Evolutionary conservation across 2,888 invertebrate genomes (phyloP).

Genomic region (Hydriomena furcata): DNA sequence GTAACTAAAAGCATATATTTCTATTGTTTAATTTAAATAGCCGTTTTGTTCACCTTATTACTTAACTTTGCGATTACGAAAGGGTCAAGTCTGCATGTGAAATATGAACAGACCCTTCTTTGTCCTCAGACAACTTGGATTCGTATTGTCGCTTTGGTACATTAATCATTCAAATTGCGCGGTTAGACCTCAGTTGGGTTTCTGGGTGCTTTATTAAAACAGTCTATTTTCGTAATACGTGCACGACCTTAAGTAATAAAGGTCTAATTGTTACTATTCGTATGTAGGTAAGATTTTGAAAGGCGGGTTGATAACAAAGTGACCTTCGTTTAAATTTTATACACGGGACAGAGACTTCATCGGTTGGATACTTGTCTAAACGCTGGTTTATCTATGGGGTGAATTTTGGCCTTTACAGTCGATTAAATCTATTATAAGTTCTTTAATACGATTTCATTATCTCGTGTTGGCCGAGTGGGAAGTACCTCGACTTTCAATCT

Average conservation of each 20-base stretch:
- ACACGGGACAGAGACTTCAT: too few species aligned
- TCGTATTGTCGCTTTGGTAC: constrained; percentile 65
- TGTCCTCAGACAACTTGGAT: constrained; percentile 64
- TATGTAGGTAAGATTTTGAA: not conserved
- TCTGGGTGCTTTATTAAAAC: constrained; percentile 32
- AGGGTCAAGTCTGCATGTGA: constrained; percentile 78
- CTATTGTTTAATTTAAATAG: constrained; percentile 20
- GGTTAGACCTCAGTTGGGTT: constrained; percentile 47
- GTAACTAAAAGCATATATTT: not conserved
- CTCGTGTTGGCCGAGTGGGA: too few species aligned
- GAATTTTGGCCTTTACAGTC: too few species aligned
- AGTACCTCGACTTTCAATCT: too few species aligned
- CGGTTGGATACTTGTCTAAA: too few species aligned
- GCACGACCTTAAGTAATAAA: not conserved
- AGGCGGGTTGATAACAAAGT: not conserved
- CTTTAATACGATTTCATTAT: too few species aligned
- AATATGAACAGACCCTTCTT: constrained; percentile 76
- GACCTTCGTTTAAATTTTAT: too few species aligned
- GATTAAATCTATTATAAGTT: too few species aligned
- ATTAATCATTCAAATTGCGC: constrained; percentile 69
- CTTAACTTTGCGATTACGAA: constrained; percentile 46
- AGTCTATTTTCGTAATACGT: constrained; percentile 13
- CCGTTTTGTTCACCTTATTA: constrained; percentile 37
- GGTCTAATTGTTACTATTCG: constrained; percentile 8
- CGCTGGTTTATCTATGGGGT: too few species aligned